phyloP scores from a whole-genome alignment of 1,140 invertebrate species.

The Hypothenemus hampei region DNA sequence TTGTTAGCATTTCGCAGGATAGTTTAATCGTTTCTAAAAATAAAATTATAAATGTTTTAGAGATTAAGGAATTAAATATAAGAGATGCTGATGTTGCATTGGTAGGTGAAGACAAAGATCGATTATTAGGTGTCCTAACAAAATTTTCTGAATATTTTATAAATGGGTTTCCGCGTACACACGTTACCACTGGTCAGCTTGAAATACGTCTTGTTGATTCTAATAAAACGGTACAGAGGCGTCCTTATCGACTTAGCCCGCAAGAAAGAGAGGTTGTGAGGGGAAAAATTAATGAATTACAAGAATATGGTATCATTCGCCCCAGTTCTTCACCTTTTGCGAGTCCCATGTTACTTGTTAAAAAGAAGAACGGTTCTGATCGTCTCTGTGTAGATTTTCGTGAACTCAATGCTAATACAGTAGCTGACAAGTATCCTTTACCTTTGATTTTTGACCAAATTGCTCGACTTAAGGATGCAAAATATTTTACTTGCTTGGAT shows the following conservation, averaged over 20 bases:
- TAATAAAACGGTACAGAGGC: constrained; percentile 1
- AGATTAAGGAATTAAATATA: background rate
- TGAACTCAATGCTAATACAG: no score
- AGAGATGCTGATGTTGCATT: constrained; percentile 2
- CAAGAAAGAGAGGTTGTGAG: constrained; percentile 4
- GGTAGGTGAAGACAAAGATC: background rate
- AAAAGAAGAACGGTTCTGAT: constrained; percentile 30
- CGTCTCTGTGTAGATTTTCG: constrained; percentile 35
- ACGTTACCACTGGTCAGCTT: constrained; percentile 1
- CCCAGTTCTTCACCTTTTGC: constrained; percentile 9
- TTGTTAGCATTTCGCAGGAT: background rate
- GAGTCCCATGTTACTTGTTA: constrained; percentile 4
- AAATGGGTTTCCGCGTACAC: background rate
- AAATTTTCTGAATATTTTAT: constrained; percentile 1
- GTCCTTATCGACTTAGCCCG: constrained; percentile 6
- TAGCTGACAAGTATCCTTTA: no score
- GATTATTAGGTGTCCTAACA: background rate
- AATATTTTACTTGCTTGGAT: no score
- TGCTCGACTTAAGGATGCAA: no score
- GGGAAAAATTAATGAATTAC: constrained; percentile 3
- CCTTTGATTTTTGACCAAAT: no score
- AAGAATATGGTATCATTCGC: constrained; percentile 3
- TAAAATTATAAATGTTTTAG: background rate
- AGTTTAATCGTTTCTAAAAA: background rate
- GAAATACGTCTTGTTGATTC: constrained; percentile 9